These are phyloP conservation scores for Lymantria monacha DNA, from an alignment of 2,888 invertebrate genomes.

Conservation along the genomic window DNA sequence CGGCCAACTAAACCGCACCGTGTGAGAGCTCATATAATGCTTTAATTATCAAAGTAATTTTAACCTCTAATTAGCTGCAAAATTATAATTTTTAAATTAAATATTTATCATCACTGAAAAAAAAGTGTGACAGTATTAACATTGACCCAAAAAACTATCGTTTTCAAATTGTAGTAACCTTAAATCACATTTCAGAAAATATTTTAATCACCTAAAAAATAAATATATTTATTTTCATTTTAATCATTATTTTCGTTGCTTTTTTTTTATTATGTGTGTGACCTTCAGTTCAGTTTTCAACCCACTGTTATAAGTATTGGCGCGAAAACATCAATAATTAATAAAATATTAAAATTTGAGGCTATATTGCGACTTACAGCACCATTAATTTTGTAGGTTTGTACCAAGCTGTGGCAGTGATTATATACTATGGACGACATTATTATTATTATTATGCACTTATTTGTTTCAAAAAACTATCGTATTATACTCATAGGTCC, in stretches of 20 bases:
- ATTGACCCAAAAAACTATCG: too few relatives aligned
- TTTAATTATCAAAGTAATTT: too few relatives aligned
- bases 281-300: too few relatives aligned
- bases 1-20: too few relatives aligned
- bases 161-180: too few relatives aligned
- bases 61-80: too few relatives aligned
- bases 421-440: conserved; percentile 28
- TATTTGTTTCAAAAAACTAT: conserved; percentile 27
- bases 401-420: conserved; percentile 63
- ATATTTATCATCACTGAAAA: too few relatives aligned
- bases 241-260: background rate
- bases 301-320: too few relatives aligned
- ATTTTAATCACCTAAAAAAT: background rate
- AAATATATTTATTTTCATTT: background rate
- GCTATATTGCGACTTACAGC: conserved; percentile 45
- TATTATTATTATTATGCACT: conserved; percentile 33
- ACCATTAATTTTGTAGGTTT: conserved; percentile 64
- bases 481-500: conserved; percentile 20
- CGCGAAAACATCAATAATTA: too few relatives aligned
- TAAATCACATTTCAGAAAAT: background rate
- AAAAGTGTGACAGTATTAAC: too few relatives aligned
- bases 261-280: background rate
- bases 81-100: too few relatives aligned
- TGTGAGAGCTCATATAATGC: too few relatives aligned
- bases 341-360: background rate